A percentile compares a stretch with the other conserved stretches of the same genome.
phyloP scores from a whole-genome alignment of 2,113 vertebrate species.

The Psettodes erumei region DNA sequence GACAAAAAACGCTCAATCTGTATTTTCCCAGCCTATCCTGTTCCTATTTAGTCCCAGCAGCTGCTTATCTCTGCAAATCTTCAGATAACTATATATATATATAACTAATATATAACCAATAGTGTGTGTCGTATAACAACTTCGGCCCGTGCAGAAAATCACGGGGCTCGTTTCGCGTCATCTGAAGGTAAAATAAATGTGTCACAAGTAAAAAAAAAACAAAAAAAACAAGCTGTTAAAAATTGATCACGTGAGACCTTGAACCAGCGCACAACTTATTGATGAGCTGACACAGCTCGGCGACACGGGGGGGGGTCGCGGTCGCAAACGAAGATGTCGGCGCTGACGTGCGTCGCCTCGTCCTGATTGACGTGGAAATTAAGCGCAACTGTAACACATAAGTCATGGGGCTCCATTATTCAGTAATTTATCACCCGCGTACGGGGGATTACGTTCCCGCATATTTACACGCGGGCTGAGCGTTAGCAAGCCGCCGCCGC shows the following conservation, averaged over 20 bases:
- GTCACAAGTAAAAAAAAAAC: constrained; percentile 20
- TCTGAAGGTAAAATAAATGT: constrained; percentile 22
- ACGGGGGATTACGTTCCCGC: constrained; percentile 3
- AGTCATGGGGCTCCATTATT: neutral
- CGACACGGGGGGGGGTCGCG: neutral
- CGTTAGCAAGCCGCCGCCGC: constrained; percentile 20
- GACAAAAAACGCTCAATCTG: too few relatives aligned
- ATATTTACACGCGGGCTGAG: constrained; percentile 39
- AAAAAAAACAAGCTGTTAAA: constrained; percentile 41
- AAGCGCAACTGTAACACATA: too few relatives aligned
- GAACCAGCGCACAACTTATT: constrained; percentile 10
- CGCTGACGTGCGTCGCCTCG: neutral
- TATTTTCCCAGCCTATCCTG: too few relatives aligned
- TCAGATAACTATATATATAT: too few relatives aligned
- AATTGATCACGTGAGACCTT: constrained; percentile 8
- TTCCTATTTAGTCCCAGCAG: too few relatives aligned
- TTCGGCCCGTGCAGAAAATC: too few relatives aligned
- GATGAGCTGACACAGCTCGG: constrained; percentile 23
- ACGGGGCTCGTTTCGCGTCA: too few relatives aligned
- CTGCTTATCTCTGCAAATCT: too few relatives aligned
- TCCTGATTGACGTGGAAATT: neutral
- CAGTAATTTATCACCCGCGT: constrained; percentile 13
- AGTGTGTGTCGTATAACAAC: too few relatives aligned
- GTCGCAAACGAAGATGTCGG: neutral
- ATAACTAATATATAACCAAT: too few relatives aligned